Conservation (phyloP, 2,888 invertebrate species). For the Liopterus haemorrhoidalis region DNA sequence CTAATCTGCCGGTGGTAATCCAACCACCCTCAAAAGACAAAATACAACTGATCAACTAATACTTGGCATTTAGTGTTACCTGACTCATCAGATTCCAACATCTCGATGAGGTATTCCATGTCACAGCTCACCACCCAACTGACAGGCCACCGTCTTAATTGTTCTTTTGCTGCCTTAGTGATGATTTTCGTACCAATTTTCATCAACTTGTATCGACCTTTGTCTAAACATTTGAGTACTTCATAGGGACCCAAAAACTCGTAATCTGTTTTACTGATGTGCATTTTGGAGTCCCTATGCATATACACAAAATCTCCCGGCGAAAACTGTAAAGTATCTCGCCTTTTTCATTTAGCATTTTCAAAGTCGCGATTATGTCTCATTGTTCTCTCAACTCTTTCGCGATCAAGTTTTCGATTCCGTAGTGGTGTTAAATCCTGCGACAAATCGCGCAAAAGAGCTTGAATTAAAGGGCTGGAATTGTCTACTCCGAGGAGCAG, state of each 20-base stretch:
- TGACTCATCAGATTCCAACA: no score
- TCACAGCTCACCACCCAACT: no score
- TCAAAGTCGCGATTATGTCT: neutral
- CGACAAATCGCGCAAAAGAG: constrained; percentile 3
- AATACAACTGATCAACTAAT: no score
- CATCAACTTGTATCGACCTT: constrained; percentile 3
- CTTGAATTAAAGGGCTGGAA: neutral
- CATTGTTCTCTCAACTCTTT: neutral
- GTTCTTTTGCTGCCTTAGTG: constrained; percentile 7
- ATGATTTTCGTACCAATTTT: constrained; percentile 1
- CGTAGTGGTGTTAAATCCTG: neutral
- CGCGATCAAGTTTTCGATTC: neutral
- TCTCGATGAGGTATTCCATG: no score
- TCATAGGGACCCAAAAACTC: constrained; percentile 4
- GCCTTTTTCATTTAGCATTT: neutral
- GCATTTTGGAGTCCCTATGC: constrained; percentile 4
- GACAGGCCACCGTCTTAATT: no score
- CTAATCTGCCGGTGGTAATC: no score
- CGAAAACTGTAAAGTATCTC: neutral
- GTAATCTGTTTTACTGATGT: constrained; percentile 1
- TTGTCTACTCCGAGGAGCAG: constrained; percentile 8
- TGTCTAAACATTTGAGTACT: neutral
- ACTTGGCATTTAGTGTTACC: no score
- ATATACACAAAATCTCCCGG: constrained; percentile 3
- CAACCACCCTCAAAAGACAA: no score